Percentiles rank a stretch among this genome's conserved stretches.
phyloP scores from a whole-genome alignment of 2,113 vertebrate species.

The Oryzias melastigma region DNA sequence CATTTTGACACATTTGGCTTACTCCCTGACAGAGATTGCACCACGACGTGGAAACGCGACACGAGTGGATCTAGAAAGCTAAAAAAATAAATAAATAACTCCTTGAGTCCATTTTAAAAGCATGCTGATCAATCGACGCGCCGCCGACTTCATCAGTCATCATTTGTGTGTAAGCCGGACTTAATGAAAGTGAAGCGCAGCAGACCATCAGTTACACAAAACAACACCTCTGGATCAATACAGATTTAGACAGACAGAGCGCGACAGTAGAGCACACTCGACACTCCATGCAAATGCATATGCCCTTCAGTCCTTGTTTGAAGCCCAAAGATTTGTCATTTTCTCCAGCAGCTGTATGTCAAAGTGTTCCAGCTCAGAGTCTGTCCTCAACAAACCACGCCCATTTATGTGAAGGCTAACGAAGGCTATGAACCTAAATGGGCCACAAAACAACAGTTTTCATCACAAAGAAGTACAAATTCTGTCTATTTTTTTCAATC shows the following conservation, averaged over 20 bases:
- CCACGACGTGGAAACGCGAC: too few species aligned
- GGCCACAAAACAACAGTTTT: not conserved
- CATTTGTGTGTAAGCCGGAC: slow-evolving; percentile 44
- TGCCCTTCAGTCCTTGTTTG: slow-evolving; percentile 61
- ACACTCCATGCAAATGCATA: slow-evolving; percentile 18
- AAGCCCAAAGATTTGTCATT: slow-evolving; percentile 49
- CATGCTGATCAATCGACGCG: slow-evolving; percentile 36
- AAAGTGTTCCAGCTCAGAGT: slow-evolving; percentile 54
- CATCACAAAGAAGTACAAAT: too few species aligned
- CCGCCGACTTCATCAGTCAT: slow-evolving; percentile 61
- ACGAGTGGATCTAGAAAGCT: slow-evolving; percentile 3
- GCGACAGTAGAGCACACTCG: slow-evolving; percentile 8
- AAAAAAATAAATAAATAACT: slow-evolving; percentile 13
- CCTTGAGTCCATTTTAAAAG: slow-evolving; percentile 27
- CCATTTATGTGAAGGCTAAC: slow-evolving; percentile 64
- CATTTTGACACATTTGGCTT: slow-evolving; percentile 7
- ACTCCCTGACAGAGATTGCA: not conserved
- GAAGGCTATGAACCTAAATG: slow-evolving; percentile 32
- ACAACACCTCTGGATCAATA: slow-evolving; percentile 64
- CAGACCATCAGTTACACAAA: slow-evolving; percentile 59
- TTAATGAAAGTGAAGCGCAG: slow-evolving; percentile 65
- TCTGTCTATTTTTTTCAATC: too few species aligned
- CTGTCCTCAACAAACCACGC: slow-evolving; percentile 49
- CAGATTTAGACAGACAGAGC: slow-evolving; percentile 43
- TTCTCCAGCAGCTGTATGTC: slow-evolving; percentile 37